Conservation (phyloP, 2,797 vertebrate genomes). For the Chelonia mydas region DNA sequence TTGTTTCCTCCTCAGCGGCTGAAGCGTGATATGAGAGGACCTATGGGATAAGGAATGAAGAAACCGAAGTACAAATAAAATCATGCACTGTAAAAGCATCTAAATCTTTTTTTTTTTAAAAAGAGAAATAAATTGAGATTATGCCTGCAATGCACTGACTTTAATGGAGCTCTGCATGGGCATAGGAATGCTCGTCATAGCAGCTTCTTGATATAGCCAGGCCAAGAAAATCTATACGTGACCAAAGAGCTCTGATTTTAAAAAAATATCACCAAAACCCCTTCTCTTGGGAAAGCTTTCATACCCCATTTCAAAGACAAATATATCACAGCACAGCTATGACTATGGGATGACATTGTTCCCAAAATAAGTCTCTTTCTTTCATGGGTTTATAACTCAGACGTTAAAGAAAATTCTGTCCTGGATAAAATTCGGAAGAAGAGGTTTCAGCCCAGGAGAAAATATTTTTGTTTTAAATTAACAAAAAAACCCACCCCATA, state of each 20-base stretch:
- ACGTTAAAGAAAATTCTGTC: conserved; percentile 47
- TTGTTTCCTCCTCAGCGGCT: conserved; percentile 92
- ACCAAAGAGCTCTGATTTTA: conserved; percentile 53
- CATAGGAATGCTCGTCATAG: not conserved
- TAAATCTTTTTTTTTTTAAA: not conserved
- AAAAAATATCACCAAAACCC: not conserved
- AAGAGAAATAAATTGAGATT: not conserved
- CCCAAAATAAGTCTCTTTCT: conserved; percentile 17
- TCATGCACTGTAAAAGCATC: not conserved
- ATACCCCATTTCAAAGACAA: conserved; percentile 51
- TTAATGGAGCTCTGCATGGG: not conserved
- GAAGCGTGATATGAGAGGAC: conserved; percentile 96
- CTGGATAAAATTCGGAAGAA: conserved; percentile 23
- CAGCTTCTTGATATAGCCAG: conserved; percentile 43
- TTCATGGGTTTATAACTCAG: conserved; percentile 37
- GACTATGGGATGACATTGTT: conserved; percentile 45
- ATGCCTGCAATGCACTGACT: not conserved
- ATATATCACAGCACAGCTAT: conserved; percentile 29
- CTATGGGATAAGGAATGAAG: conserved; percentile 70
- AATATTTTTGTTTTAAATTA: conserved; percentile 43
- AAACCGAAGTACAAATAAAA: conserved; percentile 1
- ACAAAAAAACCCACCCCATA: not conserved
- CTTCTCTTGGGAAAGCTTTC: conserved; percentile 32
- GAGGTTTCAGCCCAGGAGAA: conserved; percentile 22
- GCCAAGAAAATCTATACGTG: conserved; percentile 7